Percentiles rank a stretch among this genome's conserved stretches.
Evolutionary conservation across 2,888 invertebrate genomes (phyloP).

Genomic region (Iphiclides podalirius): DNA sequence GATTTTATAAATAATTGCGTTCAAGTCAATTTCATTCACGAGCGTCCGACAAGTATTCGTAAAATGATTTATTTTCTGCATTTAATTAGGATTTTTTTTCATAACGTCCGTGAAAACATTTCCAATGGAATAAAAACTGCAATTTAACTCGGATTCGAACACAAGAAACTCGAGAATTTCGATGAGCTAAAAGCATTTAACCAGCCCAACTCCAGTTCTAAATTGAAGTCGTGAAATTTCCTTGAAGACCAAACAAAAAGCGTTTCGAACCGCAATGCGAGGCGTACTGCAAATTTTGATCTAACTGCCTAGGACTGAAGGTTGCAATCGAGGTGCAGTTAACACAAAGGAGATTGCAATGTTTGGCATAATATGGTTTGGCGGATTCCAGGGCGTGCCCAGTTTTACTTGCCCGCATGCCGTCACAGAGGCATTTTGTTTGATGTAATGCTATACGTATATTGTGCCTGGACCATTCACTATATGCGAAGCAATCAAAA

Average conservation of each 20-base stretch:
- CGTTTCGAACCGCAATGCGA: conserved; percentile 24
- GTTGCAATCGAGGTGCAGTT: conserved; percentile 43
- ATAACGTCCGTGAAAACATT: conserved; percentile 6
- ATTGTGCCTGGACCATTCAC: conserved; percentile 43
- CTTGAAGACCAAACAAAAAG: conserved; percentile 57
- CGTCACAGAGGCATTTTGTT: conserved; percentile 53
- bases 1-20: conserved; percentile 1
- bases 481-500: conserved; percentile 37
- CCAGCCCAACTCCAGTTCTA: conserved; percentile 57
- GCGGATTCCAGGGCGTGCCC: conserved; percentile 47
- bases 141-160: conserved; percentile 23
- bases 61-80: background rate
- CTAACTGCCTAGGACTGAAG: conserved; percentile 42
- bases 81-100: background rate
- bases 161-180: conserved; percentile 35
- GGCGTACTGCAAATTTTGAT: conserved; percentile 34
- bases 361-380: conserved; percentile 46
- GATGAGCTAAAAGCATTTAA: conserved; percentile 44
- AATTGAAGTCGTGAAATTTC: conserved; percentile 64
- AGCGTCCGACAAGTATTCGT: background rate
- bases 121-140: conserved; percentile 25
- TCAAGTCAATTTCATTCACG: background rate
- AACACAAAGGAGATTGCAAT: conserved; percentile 43
- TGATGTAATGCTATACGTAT: conserved; percentile 30
- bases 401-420: conserved; percentile 51